Evolutionary conservation across 1,140 invertebrate species (phyloP), one percentile per base, ranked within the genome.

Genomic region (Neodiprion lecontei): DNA sequence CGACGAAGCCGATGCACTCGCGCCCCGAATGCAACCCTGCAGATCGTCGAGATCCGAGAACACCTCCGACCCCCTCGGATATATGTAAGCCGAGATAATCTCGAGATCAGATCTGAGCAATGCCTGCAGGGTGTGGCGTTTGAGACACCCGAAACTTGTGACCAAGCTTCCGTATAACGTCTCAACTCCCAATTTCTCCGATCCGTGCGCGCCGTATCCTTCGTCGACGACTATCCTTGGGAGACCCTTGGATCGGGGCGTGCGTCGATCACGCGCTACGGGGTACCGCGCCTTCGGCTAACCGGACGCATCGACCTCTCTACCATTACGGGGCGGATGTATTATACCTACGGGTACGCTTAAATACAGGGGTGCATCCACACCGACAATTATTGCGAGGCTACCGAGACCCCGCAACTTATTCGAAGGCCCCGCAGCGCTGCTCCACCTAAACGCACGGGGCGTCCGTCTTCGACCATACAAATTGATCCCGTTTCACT

Each of bases 51-150:
- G 53, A 11, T n/a, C n/a, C 53, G 53, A 61, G 53, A n/a, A 61
- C 53, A 21, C 17, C 17, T 21, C 17, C 17, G 17, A 21, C 17
- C 17, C 17, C 17, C 17, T 21, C 17, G 53, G n/a, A n/a, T 11
- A 61, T 61, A n/a, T 14, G 17, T 17, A 21, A 21, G 61, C 12
- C 12, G 67, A 69, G 67, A 69, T 69, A 69, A 80, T 77, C 78
- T 79, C 79, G 77, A 85, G 84, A 85, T 85, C 84, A 82, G 78
- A 85, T 84, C 82, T 83, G 76, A 85, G 81, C 78, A 79, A 79
- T 73, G 8, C 12, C 72, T 79, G n/a, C 82, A 84, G 83, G 84
- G 83, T 84, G 84, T 85, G 83, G 81, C 82, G 77, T 74, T 74
- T 73, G 67, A 79, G 78, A 81, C 83, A 84, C 83, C 79, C 81